These are phyloP conservation scores for Cebidichthys violaceus DNA, from an alignment of 2,113 vertebrate species.

Conservation along the genomic window DNA sequence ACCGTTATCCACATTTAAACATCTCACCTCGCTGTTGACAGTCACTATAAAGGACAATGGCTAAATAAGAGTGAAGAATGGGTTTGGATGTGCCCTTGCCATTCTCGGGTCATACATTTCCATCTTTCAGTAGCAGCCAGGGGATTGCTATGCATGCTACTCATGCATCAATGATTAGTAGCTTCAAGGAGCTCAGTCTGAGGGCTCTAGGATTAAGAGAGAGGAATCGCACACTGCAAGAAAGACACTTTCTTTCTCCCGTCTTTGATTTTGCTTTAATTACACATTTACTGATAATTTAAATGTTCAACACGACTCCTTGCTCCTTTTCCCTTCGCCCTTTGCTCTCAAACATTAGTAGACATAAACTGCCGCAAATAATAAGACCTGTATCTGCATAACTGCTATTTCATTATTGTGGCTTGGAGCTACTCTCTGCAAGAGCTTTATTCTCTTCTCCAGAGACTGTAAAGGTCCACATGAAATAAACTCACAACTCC, in stretches of 20 bases:
- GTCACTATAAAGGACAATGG: neutral
- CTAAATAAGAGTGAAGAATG: neutral
- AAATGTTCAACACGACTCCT: neutral
- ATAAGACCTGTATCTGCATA: neutral
- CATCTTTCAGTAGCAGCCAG: slow-evolving; percentile 30
- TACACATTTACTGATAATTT: neutral
- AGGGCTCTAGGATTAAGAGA: slow-evolving; percentile 19
- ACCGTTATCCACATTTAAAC: neutral
- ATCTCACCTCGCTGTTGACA: neutral
- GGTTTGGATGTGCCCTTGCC: slow-evolving; percentile 25
- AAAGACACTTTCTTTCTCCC: neutral
- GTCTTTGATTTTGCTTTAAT: slow-evolving; percentile 12
- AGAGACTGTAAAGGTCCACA: slow-evolving; percentile 9
- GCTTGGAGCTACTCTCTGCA: slow-evolving; percentile 2
- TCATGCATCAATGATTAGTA: slow-evolving; percentile 39
- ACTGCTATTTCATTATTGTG: neutral
- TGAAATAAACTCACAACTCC: slow-evolving; percentile 31
- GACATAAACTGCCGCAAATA: slow-evolving; percentile 16
- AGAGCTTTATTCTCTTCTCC: slow-evolving; percentile 10
- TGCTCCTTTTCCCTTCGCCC: neutral
- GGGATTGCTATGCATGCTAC: slow-evolving; percentile 16
- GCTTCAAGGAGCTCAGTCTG: slow-evolving; percentile 14
- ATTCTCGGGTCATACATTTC: slow-evolving; percentile 38
- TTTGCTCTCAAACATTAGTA: neutral
- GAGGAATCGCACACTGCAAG: neutral